Conservation (phyloP, 2,888 invertebrate species). For the Drosophila prolongata region DNA sequence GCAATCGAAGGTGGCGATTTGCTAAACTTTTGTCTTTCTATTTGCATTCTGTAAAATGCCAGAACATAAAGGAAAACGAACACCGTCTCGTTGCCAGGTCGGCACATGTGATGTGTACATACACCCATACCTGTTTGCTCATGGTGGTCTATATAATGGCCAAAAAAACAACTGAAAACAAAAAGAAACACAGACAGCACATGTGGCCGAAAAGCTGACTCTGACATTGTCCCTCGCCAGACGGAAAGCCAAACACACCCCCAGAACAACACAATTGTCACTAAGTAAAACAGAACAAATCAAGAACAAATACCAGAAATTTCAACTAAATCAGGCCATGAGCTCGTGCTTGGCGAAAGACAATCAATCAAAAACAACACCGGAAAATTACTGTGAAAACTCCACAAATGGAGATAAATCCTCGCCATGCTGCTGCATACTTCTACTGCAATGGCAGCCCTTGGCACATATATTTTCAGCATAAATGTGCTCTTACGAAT, state of each 20-base stretch:
- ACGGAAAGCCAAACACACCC: conserved; percentile 20
- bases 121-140: conserved; percentile 17
- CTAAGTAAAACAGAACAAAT: conserved; percentile 11
- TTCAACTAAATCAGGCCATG: conserved; percentile 33
- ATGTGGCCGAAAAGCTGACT: conserved; percentile 25
- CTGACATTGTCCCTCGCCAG: conserved; percentile 22
- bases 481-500: background rate
- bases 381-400: conserved; percentile 30
- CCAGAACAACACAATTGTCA: conserved; percentile 10
- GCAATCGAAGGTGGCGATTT: conserved; percentile 54
- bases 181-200: conserved; percentile 32
- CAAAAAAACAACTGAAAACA: conserved; percentile 6
- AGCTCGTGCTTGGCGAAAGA: conserved; percentile 29
- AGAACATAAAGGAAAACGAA: conserved; percentile 6
- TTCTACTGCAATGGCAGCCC: background rate
- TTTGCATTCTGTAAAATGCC: conserved; percentile 45
- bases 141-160: conserved; percentile 31
- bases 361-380: conserved; percentile 11
- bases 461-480: background rate
- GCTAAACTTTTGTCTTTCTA: conserved; percentile 27
- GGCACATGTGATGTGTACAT: conserved; percentile 18
- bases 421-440: background rate
- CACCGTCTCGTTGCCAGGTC: conserved; percentile 12
- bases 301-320: conserved; percentile 29
- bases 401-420: conserved; percentile 3